Conservation (phyloP, 1,140 invertebrate species). For the Halyomorpha halys region DNA sequence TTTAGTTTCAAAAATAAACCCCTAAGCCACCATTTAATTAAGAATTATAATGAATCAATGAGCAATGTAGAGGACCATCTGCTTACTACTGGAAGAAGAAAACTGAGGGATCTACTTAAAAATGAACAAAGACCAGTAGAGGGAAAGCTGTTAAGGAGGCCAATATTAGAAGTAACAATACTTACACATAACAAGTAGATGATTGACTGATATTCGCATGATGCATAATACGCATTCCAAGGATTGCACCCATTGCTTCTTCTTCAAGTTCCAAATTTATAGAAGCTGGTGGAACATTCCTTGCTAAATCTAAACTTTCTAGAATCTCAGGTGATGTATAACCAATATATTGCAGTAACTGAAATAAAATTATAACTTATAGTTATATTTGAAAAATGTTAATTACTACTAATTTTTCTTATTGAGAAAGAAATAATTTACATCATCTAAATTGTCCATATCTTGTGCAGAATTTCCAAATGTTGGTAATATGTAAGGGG, state of each 20-base stretch:
- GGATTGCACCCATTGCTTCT: constrained; percentile 71
- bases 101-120: no score
- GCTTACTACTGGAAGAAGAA: no score
- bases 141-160: no score
- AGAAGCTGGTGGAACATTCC: constrained; percentile 56
- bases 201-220: constrained; percentile 49
- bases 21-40: no score
- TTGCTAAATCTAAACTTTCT: constrained; percentile 51
- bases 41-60: no score
- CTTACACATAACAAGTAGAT: constrained; percentile 11
- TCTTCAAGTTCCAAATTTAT: constrained; percentile 61
- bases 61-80: no score
- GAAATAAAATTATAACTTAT: constrained; percentile 30
- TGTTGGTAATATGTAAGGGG: constrained; percentile 63
- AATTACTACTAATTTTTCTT: background rate
- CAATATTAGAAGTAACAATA: background rate
- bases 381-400: background rate
- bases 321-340: constrained; percentile 85
- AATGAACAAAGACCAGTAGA: no score
- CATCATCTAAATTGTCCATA: constrained; percentile 87
- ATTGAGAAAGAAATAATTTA: constrained; percentile 40
- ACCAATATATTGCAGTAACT: constrained; percentile 83
- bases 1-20: no score
- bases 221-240: constrained; percentile 68
- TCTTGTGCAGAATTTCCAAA: constrained; percentile 73